A percentile compares a stretch with the other conserved stretches of the same genome.
Conservation (phyloP, 2,888 invertebrate genomes). For the Parelbella ahira region DNA sequence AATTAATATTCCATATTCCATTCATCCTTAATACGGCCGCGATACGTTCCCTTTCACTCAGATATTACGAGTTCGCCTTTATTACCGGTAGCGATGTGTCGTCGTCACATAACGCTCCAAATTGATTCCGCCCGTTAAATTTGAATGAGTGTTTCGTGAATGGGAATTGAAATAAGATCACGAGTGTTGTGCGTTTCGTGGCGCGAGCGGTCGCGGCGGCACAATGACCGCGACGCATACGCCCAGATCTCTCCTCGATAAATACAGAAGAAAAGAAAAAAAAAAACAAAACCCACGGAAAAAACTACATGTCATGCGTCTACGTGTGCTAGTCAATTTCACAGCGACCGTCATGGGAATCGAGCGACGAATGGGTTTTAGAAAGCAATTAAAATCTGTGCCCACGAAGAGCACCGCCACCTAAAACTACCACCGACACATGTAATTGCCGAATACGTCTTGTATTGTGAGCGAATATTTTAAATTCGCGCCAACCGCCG, state of each 20-base stretch:
- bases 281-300: conserved; percentile 67
- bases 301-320: conserved; percentile 80
- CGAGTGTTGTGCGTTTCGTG: conserved; percentile 54
- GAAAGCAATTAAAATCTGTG: conserved; percentile 77
- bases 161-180: conserved; percentile 69
- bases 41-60: conserved; percentile 51
- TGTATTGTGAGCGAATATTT: conserved; percentile 45
- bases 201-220: conserved; percentile 46
- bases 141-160: conserved; percentile 69
- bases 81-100: conserved; percentile 60
- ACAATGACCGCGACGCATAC: conserved; percentile 72
- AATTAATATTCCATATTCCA: conserved; percentile 76
- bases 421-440: conserved; percentile 64
- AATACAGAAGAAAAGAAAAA: no score
- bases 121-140: conserved; percentile 75
- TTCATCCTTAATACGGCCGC: conserved; percentile 51
- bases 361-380: conserved; percentile 71
- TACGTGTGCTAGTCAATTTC: conserved; percentile 77
- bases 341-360: conserved; percentile 78
- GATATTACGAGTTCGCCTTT: conserved; percentile 34
- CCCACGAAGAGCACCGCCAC: conserved; percentile 35
- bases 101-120: conserved; percentile 61
- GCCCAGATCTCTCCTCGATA: conserved; percentile 72
- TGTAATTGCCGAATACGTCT: conserved; percentile 53
- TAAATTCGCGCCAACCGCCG: conserved; percentile 28